phyloP scores from a whole-genome alignment of 1,140 invertebrate species.

The Eupeodes corollae region DNA sequence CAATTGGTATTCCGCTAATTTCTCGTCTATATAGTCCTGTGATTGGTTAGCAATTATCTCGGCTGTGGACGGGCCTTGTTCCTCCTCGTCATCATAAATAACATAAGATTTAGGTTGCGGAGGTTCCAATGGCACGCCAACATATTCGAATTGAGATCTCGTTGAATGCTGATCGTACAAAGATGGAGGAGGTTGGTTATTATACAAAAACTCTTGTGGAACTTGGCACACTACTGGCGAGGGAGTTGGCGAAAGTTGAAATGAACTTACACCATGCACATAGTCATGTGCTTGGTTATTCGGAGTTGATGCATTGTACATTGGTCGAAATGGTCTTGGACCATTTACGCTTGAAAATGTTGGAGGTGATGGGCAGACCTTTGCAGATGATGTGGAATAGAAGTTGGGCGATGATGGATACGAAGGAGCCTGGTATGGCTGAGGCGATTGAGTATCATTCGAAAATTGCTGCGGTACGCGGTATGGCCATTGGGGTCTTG shows the following conservation, averaged over 20 bases:
- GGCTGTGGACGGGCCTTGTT: constrained; percentile 67
- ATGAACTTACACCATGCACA: constrained; percentile 22
- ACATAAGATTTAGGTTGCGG: constrained; percentile 47
- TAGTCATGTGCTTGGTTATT: not conserved
- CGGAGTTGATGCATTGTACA: constrained; percentile 16
- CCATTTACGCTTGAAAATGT: constrained; percentile 12
- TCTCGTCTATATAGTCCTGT: constrained; percentile 88
- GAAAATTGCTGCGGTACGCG: constrained; percentile 38
- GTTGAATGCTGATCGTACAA: constrained; percentile 6
- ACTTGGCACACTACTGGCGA: constrained; percentile 35
- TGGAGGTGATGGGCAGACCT: constrained; percentile 6
- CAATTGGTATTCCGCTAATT: constrained; percentile 82
- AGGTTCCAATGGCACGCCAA: constrained; percentile 56
- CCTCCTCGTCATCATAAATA: constrained; percentile 51
- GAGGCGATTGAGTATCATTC: constrained; percentile 34
- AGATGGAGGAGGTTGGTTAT: constrained; percentile 30
- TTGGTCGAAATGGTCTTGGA: constrained; percentile 22
- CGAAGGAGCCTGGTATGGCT: constrained; percentile 16
- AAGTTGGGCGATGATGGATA: constrained; percentile 3
- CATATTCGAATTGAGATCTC: constrained; percentile 24
- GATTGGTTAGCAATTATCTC: constrained; percentile 86
- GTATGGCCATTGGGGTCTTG: constrained; percentile 49
- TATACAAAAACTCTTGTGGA: constrained; percentile 28
- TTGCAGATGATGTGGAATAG: constrained; percentile 9
- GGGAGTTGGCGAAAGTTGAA: constrained; percentile 33